phyloP scores from a whole-genome alignment of 2,888 invertebrate genomes.

The Xestoiulus laeticollis region DNA sequence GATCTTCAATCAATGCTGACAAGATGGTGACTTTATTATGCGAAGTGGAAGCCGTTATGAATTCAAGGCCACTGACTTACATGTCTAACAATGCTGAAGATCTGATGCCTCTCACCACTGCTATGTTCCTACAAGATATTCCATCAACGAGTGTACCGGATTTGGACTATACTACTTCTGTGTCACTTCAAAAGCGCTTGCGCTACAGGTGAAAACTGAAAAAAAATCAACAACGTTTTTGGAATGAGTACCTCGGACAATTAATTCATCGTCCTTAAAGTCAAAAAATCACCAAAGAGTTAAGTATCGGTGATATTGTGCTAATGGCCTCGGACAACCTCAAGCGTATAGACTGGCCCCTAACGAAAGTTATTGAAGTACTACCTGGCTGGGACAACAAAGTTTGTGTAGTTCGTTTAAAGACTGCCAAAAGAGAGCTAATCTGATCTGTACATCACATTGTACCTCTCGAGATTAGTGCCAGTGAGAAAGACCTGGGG shows the following conservation, averaged over 20 bases:
- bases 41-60: slow-evolving; percentile 60
- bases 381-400: neutral
- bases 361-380: neutral
- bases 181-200: neutral
- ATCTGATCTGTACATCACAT: neutral
- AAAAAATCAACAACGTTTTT: neutral
- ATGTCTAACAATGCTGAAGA: slow-evolving; percentile 49
- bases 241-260: neutral
- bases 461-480: neutral
- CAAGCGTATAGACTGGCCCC: neutral
- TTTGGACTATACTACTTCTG: too few species aligned
- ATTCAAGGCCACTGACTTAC: slow-evolving; percentile 62
- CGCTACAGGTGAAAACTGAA: neutral
- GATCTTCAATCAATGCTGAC: slow-evolving; percentile 59
- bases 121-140: slow-evolving; percentile 51
- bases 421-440: neutral
- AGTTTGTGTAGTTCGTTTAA: neutral
- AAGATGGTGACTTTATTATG: slow-evolving; percentile 60
- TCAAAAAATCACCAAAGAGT: neutral
- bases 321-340: neutral
- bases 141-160: neutral
- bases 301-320: neutral
- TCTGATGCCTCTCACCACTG: slow-evolving; percentile 55
- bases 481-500: too few species aligned
- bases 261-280: neutral